Conservation (phyloP, 1,140 invertebrate species). For the Megalopta genalis region DNA sequence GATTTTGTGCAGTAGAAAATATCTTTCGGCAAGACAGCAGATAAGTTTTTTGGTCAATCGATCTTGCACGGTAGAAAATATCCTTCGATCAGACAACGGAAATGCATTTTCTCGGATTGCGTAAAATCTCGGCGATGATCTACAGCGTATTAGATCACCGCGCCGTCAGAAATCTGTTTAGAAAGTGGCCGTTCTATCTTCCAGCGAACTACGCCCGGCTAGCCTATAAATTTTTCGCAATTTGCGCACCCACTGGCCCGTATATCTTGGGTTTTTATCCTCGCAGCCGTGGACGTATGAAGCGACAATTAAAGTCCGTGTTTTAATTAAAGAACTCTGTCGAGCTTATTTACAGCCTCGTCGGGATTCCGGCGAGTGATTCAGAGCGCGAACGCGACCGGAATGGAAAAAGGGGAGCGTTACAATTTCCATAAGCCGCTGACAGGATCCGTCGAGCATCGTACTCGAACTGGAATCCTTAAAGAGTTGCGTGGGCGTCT, state of each 20-base stretch:
- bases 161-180: conserved; percentile 19
- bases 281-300: background rate
- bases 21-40: too few species aligned
- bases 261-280: conserved; percentile 25
- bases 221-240: conserved; percentile 19
- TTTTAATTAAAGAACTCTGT: conserved; percentile 30
- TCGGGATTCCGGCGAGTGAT: conserved; percentile 17
- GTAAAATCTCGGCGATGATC: background rate
- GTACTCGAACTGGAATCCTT: background rate
- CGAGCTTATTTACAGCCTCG: conserved; percentile 25
- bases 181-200: conserved; percentile 29
- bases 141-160: background rate
- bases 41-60: too few species aligned
- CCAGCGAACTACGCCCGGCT: too few species aligned
- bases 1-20: too few species aligned
- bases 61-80: too few species aligned
- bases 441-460: conserved; percentile 3
- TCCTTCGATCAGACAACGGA: too few species aligned
- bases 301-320: conserved; percentile 11
- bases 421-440: conserved; percentile 5
- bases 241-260: background rate
- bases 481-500: too few species aligned
- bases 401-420: background rate
- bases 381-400: background rate
- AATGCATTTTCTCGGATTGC: too few species aligned